phyloP scores from a whole-genome alignment of 53 echinoderm and acorn worm genomes.

The Echinometra lucunter region DNA sequence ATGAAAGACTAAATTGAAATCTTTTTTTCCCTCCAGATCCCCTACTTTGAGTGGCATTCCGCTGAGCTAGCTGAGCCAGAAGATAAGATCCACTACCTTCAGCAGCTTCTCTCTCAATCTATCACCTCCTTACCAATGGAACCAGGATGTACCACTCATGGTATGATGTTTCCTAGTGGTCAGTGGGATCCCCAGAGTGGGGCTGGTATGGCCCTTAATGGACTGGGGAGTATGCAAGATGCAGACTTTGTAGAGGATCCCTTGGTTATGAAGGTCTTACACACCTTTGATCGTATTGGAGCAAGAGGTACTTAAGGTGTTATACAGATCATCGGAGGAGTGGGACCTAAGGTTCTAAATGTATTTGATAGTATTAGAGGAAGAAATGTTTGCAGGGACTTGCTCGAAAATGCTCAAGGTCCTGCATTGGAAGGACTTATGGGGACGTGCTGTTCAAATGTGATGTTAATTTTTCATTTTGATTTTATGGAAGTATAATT shows the following conservation, averaged over 20 bases:
- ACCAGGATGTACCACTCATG: background rate
- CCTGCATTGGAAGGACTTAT: slow-evolving; percentile 39
- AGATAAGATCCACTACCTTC: slow-evolving; percentile 81
- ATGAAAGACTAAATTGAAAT: background rate
- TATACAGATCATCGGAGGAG: background rate
- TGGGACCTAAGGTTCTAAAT: background rate
- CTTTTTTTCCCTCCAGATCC: slow-evolving; percentile 73
- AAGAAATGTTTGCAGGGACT: slow-evolving; percentile 73
- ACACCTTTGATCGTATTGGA: slow-evolving; percentile 66
- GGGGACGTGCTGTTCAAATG: background rate
- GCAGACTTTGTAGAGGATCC: slow-evolving; percentile 79
- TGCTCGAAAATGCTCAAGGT: slow-evolving; percentile 54
- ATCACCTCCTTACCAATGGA: background rate
- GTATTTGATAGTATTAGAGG: background rate
- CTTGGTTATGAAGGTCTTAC: slow-evolving; percentile 76
- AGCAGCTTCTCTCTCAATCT: slow-evolving; percentile 67
- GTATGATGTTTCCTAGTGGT: background rate
- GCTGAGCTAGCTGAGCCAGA: slow-evolving; percentile 72
- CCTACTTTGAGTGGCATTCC: slow-evolving; percentile 93
- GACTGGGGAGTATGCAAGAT: slow-evolving; percentile 24
- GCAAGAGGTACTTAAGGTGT: too few species aligned
- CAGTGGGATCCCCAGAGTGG: background rate
- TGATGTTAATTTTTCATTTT: background rate
- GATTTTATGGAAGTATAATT: background rate
- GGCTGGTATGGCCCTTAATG: slow-evolving; percentile 5